Conservation (phyloP, 2,888 invertebrate genomes). For the Craniophora ligustri region DNA sequence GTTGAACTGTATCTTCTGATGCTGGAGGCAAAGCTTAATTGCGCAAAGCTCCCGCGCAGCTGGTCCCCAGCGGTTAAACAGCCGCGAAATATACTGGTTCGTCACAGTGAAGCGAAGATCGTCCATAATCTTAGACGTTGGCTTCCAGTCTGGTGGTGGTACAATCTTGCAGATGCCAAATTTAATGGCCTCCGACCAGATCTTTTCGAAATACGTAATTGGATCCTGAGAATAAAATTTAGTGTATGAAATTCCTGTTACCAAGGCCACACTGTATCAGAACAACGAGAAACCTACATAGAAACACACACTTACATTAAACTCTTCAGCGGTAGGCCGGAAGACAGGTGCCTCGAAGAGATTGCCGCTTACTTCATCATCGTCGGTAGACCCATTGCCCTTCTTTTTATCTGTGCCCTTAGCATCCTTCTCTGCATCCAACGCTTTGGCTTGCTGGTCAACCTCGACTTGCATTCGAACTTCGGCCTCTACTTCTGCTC, state of each 20-base stretch:
- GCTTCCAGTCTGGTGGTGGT: constrained; percentile 93
- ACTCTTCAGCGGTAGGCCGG: constrained; percentile 94
- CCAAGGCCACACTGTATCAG: no score
- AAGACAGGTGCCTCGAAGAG: constrained; percentile 94
- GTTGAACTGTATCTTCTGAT: constrained; percentile 92
- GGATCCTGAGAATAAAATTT: constrained; percentile 90
- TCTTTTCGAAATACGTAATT: constrained; percentile 94
- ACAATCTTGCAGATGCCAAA: constrained; percentile 96
- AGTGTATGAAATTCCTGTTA: no score
- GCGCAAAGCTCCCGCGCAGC: constrained; percentile 95
- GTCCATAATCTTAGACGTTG: constrained; percentile 94
- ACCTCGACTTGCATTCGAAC: constrained; percentile 8
- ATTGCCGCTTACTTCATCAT: constrained; percentile 1
- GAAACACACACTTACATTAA: constrained; percentile 75
- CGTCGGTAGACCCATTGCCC: constrained; percentile 1
- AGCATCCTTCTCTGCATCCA: constrained; percentile 20
- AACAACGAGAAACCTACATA: not conserved
- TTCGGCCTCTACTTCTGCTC: not conserved
- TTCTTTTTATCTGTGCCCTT: not conserved
- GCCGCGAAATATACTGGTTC: constrained; percentile 96
- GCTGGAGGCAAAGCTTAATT: constrained; percentile 93
- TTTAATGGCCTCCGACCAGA: constrained; percentile 92
- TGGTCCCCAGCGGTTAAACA: constrained; percentile 96
- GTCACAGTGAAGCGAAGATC: constrained; percentile 95
- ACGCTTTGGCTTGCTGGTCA: constrained; percentile 7